Conservation (phyloP, 2,113 vertebrate species). For the Carassius gibelio region DNA sequence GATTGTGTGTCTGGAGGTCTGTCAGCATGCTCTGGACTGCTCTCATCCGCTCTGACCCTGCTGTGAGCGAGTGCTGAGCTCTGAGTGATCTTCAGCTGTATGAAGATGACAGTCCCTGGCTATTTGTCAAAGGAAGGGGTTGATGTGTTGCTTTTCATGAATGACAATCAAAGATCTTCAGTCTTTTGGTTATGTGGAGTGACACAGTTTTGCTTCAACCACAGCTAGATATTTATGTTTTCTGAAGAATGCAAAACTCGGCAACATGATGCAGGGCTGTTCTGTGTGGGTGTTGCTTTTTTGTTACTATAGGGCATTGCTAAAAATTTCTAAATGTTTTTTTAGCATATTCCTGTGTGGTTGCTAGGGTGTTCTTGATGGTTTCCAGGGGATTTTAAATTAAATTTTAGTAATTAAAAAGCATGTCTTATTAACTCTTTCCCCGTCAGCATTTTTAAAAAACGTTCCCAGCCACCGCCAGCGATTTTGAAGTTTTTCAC, state of each 20-base stretch:
- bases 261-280: not conserved
- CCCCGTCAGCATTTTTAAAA: too few relatives aligned
- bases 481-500: too few relatives aligned
- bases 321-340: not conserved
- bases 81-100: not conserved
- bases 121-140: not conserved
- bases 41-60: not conserved
- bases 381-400: too few relatives aligned
- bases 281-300: not conserved
- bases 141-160: not conserved
- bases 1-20: constrained; percentile 25
- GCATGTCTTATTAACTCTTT: too few relatives aligned
- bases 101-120: not conserved
- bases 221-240: not conserved
- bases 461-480: too few relatives aligned
- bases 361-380: too few relatives aligned
- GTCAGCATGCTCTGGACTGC: not conserved
- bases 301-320: not conserved
- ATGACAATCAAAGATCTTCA: not conserved
- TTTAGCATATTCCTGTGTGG: too few relatives aligned
- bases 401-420: too few relatives aligned
- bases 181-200: not conserved
- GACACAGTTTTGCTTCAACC: not conserved
- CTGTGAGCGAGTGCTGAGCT: constrained; percentile 1
- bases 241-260: not conserved